Evolutionary conservation across 2,113 vertebrate species (phyloP), one percentile per base, ranked within the genome.

Genomic region (Leuciscus idus): DNA sequence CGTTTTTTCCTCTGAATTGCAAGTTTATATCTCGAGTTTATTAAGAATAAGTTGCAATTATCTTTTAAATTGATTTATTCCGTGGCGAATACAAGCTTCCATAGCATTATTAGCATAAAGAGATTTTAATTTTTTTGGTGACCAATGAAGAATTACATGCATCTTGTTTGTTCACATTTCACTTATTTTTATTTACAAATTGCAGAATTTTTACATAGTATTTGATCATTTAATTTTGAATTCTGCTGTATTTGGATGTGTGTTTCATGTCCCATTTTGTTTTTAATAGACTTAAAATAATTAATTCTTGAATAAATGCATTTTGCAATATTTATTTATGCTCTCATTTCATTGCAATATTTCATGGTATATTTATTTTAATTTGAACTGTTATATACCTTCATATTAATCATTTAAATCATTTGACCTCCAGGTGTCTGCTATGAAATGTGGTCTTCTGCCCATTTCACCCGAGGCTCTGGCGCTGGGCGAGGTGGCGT

Each of bases 401-500:
- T 30, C 17, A 77, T 77, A 50, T 9, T 55, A 33, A 55, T 10
- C 4, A 11, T 33, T 76, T 2, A 7, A 74, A 50, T 50, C 0
- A 8, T 48, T 12, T 11, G 50, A 4, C 3, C 28, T 85, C 28
- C 86, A 99, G 98, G 98, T 99, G 72, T 99, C 98, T 0, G 98
- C 98, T 23, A 99, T 99, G 98, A 99, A 98, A 75, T 98, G 97
- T 36, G 98, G 98, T 72, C 96, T 99, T 83, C 85, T 99, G 90
- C 98, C 98, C 2, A 97, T 99, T 89, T 99, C 98, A 6, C 98
- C 98, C 0, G 98, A 99, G 93, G 96, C 98, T 0, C 94, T 99
- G 88, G 96, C 96, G 26, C 95, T 99, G 2, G 98, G 98, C 5
- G 97, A 98, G 86, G 94, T 99, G 91, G 85, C 96, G 81, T 99